Evolutionary conservation across 30 jellyfish, hydroid and myxozoan species (phyloP).

Genomic region (Aurelia coerulea): DNA sequence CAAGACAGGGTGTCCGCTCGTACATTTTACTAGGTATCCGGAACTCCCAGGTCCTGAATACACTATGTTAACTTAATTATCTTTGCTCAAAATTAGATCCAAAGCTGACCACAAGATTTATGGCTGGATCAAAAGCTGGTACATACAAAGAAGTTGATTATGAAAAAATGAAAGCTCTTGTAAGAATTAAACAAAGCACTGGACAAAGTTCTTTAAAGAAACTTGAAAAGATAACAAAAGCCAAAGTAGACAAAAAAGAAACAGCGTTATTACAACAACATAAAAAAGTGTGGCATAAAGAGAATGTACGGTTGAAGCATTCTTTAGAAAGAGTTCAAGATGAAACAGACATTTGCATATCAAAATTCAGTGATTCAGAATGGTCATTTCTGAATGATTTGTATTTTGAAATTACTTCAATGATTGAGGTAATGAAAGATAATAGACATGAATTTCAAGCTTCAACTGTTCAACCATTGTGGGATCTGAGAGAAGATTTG

Average conservation of each 20-base stretch:
- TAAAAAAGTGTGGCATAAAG: slow-evolving; percentile 77
- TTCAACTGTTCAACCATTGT: slow-evolving; percentile 70
- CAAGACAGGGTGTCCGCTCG: too few species aligned
- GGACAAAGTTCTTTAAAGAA: slow-evolving; percentile 73
- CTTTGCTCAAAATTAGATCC: slow-evolving; percentile 36
- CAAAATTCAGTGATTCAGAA: slow-evolving; percentile 52
- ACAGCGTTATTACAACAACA: slow-evolving; percentile 66
- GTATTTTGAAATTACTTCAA: slow-evolving; percentile 53
- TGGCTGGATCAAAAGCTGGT: slow-evolving; percentile 70
- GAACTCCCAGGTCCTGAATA: too few species aligned
- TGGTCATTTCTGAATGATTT: slow-evolving; percentile 25
- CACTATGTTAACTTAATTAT: too few species aligned
- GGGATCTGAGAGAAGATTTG: slow-evolving; percentile 76
- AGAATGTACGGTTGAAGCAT: slow-evolving; percentile 56
- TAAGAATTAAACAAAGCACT: slow-evolving; percentile 71
- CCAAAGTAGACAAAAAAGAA: slow-evolving; percentile 55
- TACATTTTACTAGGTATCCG: too few species aligned
- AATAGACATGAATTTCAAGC: slow-evolving; percentile 42
- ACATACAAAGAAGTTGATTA: slow-evolving; percentile 79
- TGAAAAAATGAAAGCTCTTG: slow-evolving; percentile 58
- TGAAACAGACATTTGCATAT: slow-evolving; percentile 53
- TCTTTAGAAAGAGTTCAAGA: slow-evolving; percentile 29
- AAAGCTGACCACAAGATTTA: slow-evolving; percentile 50
- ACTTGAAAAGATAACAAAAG: slow-evolving; percentile 56
- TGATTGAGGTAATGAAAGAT: slow-evolving; percentile 48